phyloP scores from a whole-genome alignment of 2,888 invertebrate species.

The Protodeltote pygarga region DNA sequence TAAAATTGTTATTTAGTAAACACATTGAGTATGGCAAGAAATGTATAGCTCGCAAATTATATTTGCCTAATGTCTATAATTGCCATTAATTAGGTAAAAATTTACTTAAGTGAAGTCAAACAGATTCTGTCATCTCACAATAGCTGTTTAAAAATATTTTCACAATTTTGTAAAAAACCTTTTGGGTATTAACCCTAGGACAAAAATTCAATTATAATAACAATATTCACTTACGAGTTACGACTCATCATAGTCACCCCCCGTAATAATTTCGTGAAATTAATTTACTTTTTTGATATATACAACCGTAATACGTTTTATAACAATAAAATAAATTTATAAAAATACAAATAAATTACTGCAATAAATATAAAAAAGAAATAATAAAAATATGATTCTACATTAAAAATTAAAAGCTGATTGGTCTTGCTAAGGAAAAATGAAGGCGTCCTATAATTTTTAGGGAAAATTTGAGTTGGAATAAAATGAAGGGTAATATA shows the following conservation, averaged over 20 bases:
- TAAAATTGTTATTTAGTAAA: constrained; percentile 14
- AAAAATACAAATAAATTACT: no score
- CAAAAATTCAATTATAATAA: constrained; percentile 2
- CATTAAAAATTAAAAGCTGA: no score
- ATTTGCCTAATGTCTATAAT: no score
- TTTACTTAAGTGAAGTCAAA: no score
- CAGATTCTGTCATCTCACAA: no score
- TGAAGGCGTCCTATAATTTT: constrained; percentile 8
- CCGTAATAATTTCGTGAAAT: constrained; percentile 4
- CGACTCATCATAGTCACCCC: constrained; percentile 4
- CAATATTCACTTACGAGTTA: constrained; percentile 6
- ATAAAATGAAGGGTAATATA: constrained; percentile 5
- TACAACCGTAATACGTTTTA: constrained; percentile 11
- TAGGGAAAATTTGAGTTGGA: constrained; percentile 1
- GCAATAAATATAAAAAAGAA: no score
- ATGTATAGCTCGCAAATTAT: no score
- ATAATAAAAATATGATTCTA: no score
- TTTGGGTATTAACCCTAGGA: background rate
- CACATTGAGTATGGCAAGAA: background rate
- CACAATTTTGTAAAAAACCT: no score
- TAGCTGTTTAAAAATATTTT: no score
- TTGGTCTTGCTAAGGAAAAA: background rate
- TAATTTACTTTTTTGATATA: constrained; percentile 23
- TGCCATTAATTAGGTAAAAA: no score
- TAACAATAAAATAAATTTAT: constrained; percentile 23